Percentiles rank a stretch among this genome's conserved stretches.
phyloP scores from a whole-genome alignment of 2,888 invertebrate species.

The Pammene aurita region DNA sequence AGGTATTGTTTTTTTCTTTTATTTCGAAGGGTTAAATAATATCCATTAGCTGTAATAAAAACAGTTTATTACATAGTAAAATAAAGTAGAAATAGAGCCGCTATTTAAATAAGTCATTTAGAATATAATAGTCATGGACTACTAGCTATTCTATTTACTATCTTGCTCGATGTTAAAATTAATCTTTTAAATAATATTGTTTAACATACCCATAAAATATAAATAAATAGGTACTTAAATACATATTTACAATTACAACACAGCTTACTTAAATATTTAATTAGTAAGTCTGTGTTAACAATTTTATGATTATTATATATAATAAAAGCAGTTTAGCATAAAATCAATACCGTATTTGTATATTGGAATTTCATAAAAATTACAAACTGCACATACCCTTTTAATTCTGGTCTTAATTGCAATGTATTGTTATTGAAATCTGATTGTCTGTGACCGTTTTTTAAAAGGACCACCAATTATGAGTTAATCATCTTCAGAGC shows the following conservation, averaged over 20 bases:
- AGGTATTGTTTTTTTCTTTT: conserved; percentile 3
- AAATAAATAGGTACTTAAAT: conserved; percentile 1
- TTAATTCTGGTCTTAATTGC: no score
- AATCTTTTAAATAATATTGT: background rate
- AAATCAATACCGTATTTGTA: background rate
- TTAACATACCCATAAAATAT: background rate
- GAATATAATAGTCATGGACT: background rate
- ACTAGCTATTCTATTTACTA: background rate
- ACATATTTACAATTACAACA: conserved; percentile 5
- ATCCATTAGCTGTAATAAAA: background rate
- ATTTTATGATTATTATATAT: background rate
- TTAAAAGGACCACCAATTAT: background rate
- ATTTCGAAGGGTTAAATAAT: conserved; percentile 3
- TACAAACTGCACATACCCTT: background rate
- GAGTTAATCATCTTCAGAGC: conserved; percentile 53
- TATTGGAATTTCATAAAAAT: background rate
- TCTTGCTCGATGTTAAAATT: background rate
- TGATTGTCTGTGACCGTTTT: background rate
- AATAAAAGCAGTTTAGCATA: background rate
- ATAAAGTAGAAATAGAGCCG: background rate
- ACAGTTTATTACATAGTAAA: conserved; percentile 2
- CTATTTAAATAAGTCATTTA: background rate
- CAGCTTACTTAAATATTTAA: background rate
- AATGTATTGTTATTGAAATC: background rate
- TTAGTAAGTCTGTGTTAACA: background rate